Conservation (phyloP, 2,888 invertebrate species). For the Panorpa germanica region DNA sequence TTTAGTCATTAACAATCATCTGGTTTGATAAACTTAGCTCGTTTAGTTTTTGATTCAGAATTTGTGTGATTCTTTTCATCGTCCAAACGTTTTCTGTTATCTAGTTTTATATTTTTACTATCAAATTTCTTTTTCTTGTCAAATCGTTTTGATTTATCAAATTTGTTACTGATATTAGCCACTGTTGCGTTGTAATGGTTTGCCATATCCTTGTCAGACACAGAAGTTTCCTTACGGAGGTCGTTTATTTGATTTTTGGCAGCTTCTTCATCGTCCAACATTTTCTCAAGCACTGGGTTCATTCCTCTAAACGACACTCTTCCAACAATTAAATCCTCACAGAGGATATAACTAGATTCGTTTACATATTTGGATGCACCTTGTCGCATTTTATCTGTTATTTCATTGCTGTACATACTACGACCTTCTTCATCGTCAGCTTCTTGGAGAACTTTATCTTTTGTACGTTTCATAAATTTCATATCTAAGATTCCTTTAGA, state of each 20-base stretch:
- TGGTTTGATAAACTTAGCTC: too few relatives aligned
- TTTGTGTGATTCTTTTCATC: too few relatives aligned
- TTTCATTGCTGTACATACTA: constrained; percentile 49
- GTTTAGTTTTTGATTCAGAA: too few relatives aligned
- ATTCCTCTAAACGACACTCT: constrained; percentile 80
- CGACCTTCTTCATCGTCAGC: constrained; percentile 38
- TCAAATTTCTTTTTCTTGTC: too few relatives aligned
- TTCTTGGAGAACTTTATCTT: constrained; percentile 46
- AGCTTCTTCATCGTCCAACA: constrained; percentile 49
- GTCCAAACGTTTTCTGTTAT: too few relatives aligned
- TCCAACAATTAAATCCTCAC: constrained; percentile 65
- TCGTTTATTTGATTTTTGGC: too few relatives aligned
- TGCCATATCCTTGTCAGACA: too few relatives aligned
- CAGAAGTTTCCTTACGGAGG: too few relatives aligned
- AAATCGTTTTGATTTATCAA: constrained; percentile 18
- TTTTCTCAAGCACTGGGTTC: constrained; percentile 78
- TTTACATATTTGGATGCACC: constrained; percentile 42
- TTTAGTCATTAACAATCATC: too few relatives aligned
- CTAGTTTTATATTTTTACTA: too few relatives aligned
- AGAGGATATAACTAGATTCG: constrained; percentile 57
- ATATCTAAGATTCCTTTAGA: constrained; percentile 64
- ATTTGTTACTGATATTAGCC: too few relatives aligned
- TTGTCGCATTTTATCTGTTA: constrained; percentile 52
- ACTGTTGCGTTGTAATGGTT: too few relatives aligned
- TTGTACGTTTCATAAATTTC: constrained; percentile 63